phyloP scores from a whole-genome alignment of 2,113 vertebrate genomes.

The Cyanistes caeruleus region DNA sequence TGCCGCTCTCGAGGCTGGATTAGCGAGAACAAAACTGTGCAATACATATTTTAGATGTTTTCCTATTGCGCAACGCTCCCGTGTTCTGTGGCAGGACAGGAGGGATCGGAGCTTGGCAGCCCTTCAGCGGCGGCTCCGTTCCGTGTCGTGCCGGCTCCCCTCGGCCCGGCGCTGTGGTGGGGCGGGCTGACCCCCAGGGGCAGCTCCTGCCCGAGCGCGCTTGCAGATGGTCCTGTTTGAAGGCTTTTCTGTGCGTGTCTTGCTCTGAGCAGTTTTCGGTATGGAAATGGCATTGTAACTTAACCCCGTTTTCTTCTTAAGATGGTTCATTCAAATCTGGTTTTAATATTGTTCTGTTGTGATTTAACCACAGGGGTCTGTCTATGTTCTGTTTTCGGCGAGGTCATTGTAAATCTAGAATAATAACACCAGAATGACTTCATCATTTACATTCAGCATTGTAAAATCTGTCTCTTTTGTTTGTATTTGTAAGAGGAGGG shows the following conservation, averaged over 20 bases:
- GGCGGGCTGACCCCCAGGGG: fast-evolving
- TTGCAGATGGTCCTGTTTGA: neutral
- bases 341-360: neutral
- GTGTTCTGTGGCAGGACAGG: neutral
- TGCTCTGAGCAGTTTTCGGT: neutral
- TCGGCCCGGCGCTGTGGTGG: neutral
- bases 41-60: neutral
- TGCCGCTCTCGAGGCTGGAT: neutral
- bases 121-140: neutral
- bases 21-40: neutral
- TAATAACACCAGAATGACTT: neutral
- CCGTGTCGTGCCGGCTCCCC: fast-evolving
- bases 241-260: neutral
- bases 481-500: neutral
- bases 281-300: neutral
- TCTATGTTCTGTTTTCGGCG: neutral
- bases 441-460: neutral
- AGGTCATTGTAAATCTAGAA: neutral
- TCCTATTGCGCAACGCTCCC: neutral
- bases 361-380: neutral
- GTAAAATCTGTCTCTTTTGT: neutral
- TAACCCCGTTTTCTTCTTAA: neutral
- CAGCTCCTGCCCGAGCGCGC: fast-evolving
- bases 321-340: neutral
- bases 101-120: neutral